Evolutionary conservation across 2,888 invertebrate genomes (phyloP), one percentile per base, ranked within the genome.

Genomic region (Lepidonotus clava): DNA sequence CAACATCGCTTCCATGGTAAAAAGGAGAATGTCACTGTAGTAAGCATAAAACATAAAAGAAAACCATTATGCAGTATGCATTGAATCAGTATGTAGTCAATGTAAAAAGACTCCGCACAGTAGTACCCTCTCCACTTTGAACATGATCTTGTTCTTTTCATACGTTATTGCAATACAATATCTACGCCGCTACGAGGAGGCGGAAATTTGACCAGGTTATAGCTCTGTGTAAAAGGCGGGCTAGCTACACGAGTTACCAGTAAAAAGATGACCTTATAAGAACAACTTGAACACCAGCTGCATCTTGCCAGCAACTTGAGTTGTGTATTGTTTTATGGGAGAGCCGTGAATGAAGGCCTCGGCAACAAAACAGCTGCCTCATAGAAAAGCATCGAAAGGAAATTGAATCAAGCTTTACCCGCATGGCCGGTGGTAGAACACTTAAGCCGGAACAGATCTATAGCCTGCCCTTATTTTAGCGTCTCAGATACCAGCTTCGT

Each of bases 341-440:
- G 21, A 34, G 36, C 36, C 71, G 21, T 34, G 36, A 71, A 71
- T 71, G 71, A 6, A 38, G 11, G 14, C 18, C 36, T 14, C 5
- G 71, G 71, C 24, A 38, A 71, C 34, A 34, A 38, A 71, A 71
- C 71, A 71, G 71, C 71, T 71, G 71, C 71, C n/a, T 5, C 38
- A 21, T n/a, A 11, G 36, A 34, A 6, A 24, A 32, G 21, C 36
- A 71, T 71, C 71, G 21, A 71, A n/a, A 71, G 71, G 71, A 71
- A 71, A 71, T 71, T 71, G 71, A 71, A 34, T 71, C 36, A 34
- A n/a, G 38, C 21, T 28, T 4, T 18, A 6, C 46, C 46, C 18
- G 18, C 46, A 46, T 11, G 18, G 5, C 56, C 21, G 36, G 21
- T 34, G 71, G 24, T 38, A 18, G n/a, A 34, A 24, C 24, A 71